Conservation (phyloP, 2,113 vertebrate species). For the Theristicus caerulescens region DNA sequence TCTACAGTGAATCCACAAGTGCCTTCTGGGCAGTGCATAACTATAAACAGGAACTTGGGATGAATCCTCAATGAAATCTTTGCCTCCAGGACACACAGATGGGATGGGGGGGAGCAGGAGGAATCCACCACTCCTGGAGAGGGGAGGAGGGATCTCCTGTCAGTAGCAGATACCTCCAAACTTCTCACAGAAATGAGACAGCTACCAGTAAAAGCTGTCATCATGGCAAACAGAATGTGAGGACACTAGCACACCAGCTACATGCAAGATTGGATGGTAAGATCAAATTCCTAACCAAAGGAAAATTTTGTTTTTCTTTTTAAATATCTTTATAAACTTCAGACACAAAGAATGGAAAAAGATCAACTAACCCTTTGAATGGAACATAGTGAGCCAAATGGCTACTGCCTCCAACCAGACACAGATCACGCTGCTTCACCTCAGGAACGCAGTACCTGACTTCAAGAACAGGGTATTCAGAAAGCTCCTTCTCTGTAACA, state of each 20-base stretch:
- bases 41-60: neutral
- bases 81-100: neutral
- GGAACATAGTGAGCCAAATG: neutral
- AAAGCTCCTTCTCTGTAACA: neutral
- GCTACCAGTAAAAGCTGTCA: neutral
- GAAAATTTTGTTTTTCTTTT: neutral
- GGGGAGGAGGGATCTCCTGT: neutral
- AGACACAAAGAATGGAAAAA: neutral
- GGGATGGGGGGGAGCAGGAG: neutral
- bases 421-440: neutral
- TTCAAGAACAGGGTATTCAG: neutral
- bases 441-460: fast-evolving
- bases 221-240: neutral
- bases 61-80: neutral
- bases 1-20: neutral
- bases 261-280: neutral
- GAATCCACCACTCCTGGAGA: neutral
- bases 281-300: neutral
- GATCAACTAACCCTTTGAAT: neutral
- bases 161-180: neutral
- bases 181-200: neutral
- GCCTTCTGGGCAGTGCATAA: neutral
- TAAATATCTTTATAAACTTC: neutral
- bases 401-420: neutral
- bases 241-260: neutral